Conservation (phyloP, 2,113 vertebrate species). For the Oriolus oriolus region DNA sequence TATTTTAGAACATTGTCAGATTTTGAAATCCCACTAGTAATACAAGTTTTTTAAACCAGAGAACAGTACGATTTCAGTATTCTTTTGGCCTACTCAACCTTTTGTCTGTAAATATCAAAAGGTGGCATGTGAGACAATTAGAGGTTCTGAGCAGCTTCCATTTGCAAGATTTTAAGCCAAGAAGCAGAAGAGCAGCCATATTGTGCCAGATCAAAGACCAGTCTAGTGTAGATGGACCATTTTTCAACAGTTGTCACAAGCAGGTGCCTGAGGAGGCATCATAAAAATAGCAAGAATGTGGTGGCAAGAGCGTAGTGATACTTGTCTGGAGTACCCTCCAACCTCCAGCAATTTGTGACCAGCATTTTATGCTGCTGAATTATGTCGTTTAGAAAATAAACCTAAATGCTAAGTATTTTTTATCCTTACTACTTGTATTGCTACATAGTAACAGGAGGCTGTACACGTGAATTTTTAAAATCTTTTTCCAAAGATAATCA, state of each 20-base stretch:
- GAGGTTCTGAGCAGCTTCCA: neutral
- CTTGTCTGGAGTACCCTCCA: neutral
- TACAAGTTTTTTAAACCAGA: neutral
- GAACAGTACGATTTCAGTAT: neutral
- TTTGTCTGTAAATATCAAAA: neutral
- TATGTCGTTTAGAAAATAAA: neutral
- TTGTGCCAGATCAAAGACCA: neutral
- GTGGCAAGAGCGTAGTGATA: neutral
- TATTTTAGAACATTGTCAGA: neutral
- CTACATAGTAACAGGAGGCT: neutral
- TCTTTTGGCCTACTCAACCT: neutral
- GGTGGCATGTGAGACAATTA: neutral
- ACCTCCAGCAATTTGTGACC: neutral
- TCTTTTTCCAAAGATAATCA: neutral
- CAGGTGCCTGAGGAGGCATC: neutral
- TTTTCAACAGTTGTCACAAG: neutral
- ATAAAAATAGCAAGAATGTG: neutral
- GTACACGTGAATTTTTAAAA: rapidly evolving
- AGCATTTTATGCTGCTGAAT: neutral
- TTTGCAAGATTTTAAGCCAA: neutral
- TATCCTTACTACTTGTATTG: neutral
- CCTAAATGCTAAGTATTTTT: neutral
- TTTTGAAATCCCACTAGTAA: neutral
- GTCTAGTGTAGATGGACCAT: neutral
- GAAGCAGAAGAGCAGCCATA: neutral